These are phyloP conservation scores for Eupithecia abbreviata DNA, from an alignment of 2,888 invertebrate genomes.

Conservation along the genomic window DNA sequence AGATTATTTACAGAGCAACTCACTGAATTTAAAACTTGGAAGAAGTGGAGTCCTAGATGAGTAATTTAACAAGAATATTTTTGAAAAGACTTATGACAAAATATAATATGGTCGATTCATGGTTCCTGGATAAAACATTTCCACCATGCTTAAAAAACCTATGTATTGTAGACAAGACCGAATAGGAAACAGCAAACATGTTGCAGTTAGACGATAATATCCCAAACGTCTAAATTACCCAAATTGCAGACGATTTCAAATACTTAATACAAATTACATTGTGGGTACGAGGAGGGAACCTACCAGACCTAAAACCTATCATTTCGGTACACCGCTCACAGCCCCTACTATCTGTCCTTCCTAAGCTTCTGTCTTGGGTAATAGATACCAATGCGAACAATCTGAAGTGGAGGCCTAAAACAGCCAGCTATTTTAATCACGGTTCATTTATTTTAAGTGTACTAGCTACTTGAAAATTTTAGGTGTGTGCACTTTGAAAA, in stretches of 20 bases:
- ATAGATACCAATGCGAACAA: constrained; percentile 56
- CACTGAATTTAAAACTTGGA: background rate
- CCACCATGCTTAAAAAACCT: background rate
- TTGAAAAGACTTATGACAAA: background rate
- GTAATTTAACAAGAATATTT: background rate
- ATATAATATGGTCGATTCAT: background rate
- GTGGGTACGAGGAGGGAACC: constrained; percentile 34
- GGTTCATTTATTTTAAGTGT: constrained; percentile 59
- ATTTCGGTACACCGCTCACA: constrained; percentile 51
- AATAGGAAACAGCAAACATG: background rate
- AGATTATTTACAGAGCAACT: background rate
- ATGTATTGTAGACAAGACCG: background rate
- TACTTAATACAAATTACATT: constrained; percentile 55
- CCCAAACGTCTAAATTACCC: constrained; percentile 41
- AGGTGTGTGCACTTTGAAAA: constrained; percentile 54
- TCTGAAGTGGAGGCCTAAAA: constrained; percentile 58
- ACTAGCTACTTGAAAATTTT: constrained; percentile 56
- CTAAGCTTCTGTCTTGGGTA: constrained; percentile 50
- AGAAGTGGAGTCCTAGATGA: background rate
- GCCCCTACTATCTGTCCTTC: constrained; percentile 48
- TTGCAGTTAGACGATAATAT: background rate
- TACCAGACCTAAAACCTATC: constrained; percentile 48
- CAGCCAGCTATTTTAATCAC: constrained; percentile 66
- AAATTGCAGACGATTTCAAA: constrained; percentile 47
- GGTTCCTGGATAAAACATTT: background rate